These are phyloP conservation scores for Eupithecia exiguata DNA, from an alignment of 2,888 invertebrate genomes.

Conservation along the genomic window DNA sequence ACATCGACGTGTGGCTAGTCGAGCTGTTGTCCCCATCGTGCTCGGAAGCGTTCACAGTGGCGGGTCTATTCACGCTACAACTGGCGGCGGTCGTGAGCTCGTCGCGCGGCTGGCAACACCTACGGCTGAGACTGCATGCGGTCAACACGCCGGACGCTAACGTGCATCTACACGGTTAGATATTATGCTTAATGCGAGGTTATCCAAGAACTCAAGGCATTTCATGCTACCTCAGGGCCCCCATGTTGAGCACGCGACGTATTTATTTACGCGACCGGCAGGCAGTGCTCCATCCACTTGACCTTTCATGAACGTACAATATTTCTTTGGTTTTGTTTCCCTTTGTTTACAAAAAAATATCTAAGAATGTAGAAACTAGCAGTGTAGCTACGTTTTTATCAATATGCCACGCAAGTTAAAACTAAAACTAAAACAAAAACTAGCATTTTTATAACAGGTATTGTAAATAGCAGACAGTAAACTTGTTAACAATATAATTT, in stretches of 20 bases:
- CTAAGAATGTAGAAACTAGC: no score
- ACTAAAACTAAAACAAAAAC: not conserved
- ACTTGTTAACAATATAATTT: not conserved
- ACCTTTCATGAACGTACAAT: no score
- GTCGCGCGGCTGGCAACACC: constrained; percentile 93
- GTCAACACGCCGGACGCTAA: constrained; percentile 73
- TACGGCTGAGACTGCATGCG: constrained; percentile 94
- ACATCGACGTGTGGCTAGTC: constrained; percentile 99
- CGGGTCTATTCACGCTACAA: constrained; percentile 97
- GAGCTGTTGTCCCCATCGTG: constrained; percentile 92
- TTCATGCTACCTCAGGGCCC: no score
- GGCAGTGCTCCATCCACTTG: no score
- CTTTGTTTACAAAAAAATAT: no score
- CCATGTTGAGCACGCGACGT: no score
- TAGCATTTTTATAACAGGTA: not conserved
- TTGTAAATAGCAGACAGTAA: no score
- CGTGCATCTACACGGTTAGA: constrained; percentile 54
- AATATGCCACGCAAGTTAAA: not conserved
- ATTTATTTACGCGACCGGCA: no score
- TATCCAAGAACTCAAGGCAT: no score
- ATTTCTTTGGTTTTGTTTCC: no score
- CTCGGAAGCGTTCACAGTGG: constrained; percentile 93
- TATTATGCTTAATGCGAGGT: no score
- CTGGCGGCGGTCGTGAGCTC: constrained; percentile 97
- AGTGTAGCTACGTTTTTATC: no score